phyloP scores from a whole-genome alignment of 2,113 vertebrate genomes.

The Salvelinus alpinus region DNA sequence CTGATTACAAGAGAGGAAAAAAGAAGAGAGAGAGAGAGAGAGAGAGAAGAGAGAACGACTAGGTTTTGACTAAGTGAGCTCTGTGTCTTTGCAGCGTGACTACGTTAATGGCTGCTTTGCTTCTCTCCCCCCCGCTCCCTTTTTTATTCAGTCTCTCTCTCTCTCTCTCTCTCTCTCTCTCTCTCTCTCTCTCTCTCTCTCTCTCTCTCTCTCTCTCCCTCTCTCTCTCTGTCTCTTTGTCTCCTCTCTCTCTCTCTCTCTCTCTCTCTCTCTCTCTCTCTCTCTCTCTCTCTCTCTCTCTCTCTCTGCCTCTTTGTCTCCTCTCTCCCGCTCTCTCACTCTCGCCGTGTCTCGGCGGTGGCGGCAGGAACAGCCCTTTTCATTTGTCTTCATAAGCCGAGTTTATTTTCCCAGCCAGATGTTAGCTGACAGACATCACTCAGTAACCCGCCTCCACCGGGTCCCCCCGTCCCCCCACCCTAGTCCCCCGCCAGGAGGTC shows the following conservation, averaged over 20 bases:
- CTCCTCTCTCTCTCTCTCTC: constrained; percentile 52
- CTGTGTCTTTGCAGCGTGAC: constrained; percentile 4
- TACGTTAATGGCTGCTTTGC: constrained; percentile 22
- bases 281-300: constrained; percentile 4
- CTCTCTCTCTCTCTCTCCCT: constrained; percentile 61
- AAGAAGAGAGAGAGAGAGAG: not conserved
- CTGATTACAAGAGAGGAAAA: too few species aligned
- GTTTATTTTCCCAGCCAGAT: constrained; percentile 92
- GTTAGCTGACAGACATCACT: constrained; percentile 94
- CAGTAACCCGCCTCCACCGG: constrained; percentile 75
- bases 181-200: constrained; percentile 17
- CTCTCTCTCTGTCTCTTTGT: constrained; percentile 42
- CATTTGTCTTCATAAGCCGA: constrained; percentile 94
- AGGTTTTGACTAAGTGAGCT: not conserved
- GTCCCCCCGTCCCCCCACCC: constrained; percentile 56
- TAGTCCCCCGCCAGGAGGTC: constrained; percentile 76
- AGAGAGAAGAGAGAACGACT: not conserved
- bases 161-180: not conserved
- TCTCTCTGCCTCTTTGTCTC: constrained; percentile 16
- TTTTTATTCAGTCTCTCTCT: constrained; percentile 18
- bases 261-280: constrained; percentile 53
- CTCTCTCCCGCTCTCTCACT: constrained; percentile 61
- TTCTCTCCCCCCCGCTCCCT: constrained; percentile 12
- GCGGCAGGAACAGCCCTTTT: constrained; percentile 63
- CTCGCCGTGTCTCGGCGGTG: constrained; percentile 67